These are phyloP conservation scores for Microcebus ravelobensis DNA, from an alignment of 2,113 vertebrate genomes.

Conservation along the genomic window DNA sequence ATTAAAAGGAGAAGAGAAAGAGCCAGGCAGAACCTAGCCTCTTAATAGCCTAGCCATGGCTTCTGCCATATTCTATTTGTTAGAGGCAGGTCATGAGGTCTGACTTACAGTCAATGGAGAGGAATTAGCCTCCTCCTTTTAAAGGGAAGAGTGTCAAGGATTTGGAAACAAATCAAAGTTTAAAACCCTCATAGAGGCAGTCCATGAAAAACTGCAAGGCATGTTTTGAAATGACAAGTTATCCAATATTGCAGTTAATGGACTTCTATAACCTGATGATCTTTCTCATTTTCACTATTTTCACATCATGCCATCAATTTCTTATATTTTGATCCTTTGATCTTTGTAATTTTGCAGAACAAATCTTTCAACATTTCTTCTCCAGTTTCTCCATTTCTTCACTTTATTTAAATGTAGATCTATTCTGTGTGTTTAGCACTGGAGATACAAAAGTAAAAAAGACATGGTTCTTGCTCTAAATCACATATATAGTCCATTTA, in stretches of 20 bases:
- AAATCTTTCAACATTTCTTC: slow-evolving; percentile 12
- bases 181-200: background rate
- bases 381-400: background rate
- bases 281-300: slow-evolving; percentile 36
- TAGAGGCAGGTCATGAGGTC: background rate
- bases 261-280: slow-evolving; percentile 17
- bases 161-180: slow-evolving; percentile 18
- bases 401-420: slow-evolving; percentile 38
- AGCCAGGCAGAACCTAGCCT: background rate
- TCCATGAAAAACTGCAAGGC: background rate
- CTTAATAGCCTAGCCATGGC: background rate
- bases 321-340: slow-evolving; percentile 1
- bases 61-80: background rate
- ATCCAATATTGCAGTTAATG: background rate
- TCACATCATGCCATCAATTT: slow-evolving; percentile 4
- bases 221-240: slow-evolving; percentile 27
- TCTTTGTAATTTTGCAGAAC: slow-evolving; percentile 37
- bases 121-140: background rate
- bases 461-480: background rate
- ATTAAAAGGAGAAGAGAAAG: background rate
- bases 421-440: background rate
- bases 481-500: background rate
- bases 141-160: background rate
- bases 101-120: background rate
- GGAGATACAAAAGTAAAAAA: slow-evolving; percentile 12